Evolutionary conservation across 2,113 vertebrate genomes (phyloP), one percentile per base, ranked within the genome.

Genomic region (Takifugu bimaculatus): DNA sequence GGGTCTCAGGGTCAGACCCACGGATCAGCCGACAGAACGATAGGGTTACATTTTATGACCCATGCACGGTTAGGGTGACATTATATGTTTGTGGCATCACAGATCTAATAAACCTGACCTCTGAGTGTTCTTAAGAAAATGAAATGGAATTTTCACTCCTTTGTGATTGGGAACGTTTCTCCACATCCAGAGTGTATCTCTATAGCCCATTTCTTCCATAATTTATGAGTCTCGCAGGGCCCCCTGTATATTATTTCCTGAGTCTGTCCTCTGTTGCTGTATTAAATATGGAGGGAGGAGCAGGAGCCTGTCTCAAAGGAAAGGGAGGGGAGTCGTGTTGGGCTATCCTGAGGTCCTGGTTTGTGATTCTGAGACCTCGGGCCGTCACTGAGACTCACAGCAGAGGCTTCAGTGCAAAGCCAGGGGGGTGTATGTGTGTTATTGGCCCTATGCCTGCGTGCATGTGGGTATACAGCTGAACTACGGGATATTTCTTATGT

Each of bases 201-300:
- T 76, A 82, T 77, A 56, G 69, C 47, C 52, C 50, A 43, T 66
- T 57, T 68, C 65, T 66, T 85, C 39, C 63, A 86, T 87, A 63
- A 85, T 86, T 76, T 39, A 85, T 85, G 67, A 56, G 61, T 63
- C 81, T 68, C 56, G 27, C 54, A 53, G 57, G 12, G 45, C 60
- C 60, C 42, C 6, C 55, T 51, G 70, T 63, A 65, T 62, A 70
- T 82, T 79, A 68, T 82, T 76, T 71, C 65, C 66, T 5, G 64
- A 57, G 70, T 70, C 64, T 58, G 63, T 70, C 70, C 58, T 65
- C 57, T 68, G 74, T 83, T 83, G 75, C 77, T 54, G 62, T 74
- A 83, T 89, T 85, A 84, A 88, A 88, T 85, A 87, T 88, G 81
- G 58, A 87, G 49, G 39, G 70, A 81, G 61, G 69, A 78, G 78